Evolutionary conservation across 2,113 vertebrate species (phyloP), one percentile per base, ranked within the genome.

Genomic region (Rhinopithecus roxellana): DNA sequence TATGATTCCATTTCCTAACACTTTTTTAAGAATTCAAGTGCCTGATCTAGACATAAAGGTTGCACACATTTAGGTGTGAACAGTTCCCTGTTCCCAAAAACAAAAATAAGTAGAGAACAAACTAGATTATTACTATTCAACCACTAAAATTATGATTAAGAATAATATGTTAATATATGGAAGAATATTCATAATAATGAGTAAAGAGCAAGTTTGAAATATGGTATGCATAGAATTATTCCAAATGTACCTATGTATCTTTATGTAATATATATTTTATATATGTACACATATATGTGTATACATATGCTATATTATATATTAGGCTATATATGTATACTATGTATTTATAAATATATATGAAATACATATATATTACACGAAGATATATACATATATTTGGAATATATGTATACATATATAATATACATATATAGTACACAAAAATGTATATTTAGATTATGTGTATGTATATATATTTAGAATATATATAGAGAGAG

Each of bases 21-120:
- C 6, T 38, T 92, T 95, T 67, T 40, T 23, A 85, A 40, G 52
- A 77, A 95, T 78, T 82, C 38, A 69, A 93, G 27, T 80, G 27
- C 59, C 59, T 96, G 25, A 72, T 43, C 14, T 89, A 93, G 48
- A 94, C 32, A 79, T 11, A 2, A 11, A 85, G 25, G 0, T 57
- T 64, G 27, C 18, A 89, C 3, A 69, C 8, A 86, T 86, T 59
- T 89, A 85, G 59, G 52, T 70, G 27, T 74, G 6, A 92, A 55
- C 27, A 89, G 38, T 72, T 40, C 4, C 8, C 38, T 82, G 18
- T 32, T 87, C 25, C 67, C 20, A 85, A 80, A 95, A 90, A 55
- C 17, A 72, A 67, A 94, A 72, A 6, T 9, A 90, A 94, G 84
- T 74, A 81, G 8, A 96, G 82, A 97, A 78, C 43, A 85, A 74